These are phyloP conservation scores for Desmodus rotundus DNA, from an alignment of 2,113 vertebrate genomes.

Conservation along the genomic window DNA sequence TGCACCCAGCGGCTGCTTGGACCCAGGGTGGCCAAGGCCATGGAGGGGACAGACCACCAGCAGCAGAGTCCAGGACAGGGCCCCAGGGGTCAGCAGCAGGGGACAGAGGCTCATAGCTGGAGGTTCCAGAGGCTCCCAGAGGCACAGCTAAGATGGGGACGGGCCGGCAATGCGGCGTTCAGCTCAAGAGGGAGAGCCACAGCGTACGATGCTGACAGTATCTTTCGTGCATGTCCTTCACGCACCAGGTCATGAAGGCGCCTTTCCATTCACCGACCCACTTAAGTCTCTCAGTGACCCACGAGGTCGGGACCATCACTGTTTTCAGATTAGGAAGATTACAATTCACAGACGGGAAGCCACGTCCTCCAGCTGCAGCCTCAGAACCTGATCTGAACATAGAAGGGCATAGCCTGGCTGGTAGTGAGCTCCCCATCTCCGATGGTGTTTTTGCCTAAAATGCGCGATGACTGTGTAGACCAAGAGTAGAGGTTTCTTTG, in stretches of 20 bases:
- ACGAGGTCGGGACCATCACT: background rate
- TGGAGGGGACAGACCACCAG: accelerated
- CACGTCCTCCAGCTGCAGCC: background rate
- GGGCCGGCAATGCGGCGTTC: background rate
- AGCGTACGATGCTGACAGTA: accelerated
- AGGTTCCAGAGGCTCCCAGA: background rate
- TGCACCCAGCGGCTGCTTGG: accelerated
- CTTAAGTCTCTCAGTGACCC: background rate
- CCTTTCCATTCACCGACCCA: background rate
- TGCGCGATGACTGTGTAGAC: accelerated
- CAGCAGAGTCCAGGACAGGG: no score
- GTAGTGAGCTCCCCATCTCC: background rate
- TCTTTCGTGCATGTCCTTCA: background rate
- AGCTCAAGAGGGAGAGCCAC: background rate
- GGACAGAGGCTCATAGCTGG: accelerated
- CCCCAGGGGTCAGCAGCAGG: background rate
- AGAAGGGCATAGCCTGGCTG: no score
- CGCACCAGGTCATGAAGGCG: accelerated
- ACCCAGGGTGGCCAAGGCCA: accelerated
- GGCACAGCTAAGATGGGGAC: accelerated
- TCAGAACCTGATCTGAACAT: background rate
- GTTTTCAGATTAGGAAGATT: background rate
- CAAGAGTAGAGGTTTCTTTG: background rate
- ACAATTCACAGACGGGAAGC: background rate
- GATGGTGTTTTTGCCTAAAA: no score